These are phyloP conservation scores for Sylvia atricapilla DNA, from an alignment of 2,113 vertebrate genomes.

Conservation along the genomic window DNA sequence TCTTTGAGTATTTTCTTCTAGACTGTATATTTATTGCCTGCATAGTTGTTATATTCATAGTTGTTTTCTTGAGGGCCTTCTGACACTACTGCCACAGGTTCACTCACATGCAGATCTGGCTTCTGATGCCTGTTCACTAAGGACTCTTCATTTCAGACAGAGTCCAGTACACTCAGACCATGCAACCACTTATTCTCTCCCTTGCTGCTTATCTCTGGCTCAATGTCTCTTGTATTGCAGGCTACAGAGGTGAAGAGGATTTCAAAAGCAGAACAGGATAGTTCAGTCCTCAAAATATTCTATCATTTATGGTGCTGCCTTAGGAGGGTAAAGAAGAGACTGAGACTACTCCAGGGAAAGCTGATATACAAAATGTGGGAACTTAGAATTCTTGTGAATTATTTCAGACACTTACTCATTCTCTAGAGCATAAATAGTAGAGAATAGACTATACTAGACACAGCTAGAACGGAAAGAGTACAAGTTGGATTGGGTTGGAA, in stretches of 20 bases:
- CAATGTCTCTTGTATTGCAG: accelerated
- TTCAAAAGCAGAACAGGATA: neutral
- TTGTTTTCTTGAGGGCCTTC: neutral
- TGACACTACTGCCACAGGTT: neutral
- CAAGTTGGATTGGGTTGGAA: neutral
- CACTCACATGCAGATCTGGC: neutral
- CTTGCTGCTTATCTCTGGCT: neutral
- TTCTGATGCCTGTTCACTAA: neutral
- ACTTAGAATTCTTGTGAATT: neutral
- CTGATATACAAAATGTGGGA: neutral
- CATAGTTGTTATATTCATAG: neutral
- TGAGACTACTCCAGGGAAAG: neutral
- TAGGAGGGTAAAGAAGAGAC: neutral
- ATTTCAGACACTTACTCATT: neutral
- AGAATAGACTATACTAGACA: neutral
- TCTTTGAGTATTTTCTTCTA: neutral
- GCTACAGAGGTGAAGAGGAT: neutral
- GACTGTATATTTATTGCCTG: neutral
- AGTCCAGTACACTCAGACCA: neutral
- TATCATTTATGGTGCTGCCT: neutral
- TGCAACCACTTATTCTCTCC: neutral
- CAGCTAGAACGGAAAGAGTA: neutral
- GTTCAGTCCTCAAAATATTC: neutral
- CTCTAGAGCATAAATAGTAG: neutral
- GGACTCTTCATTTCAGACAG: neutral